Evolutionary conservation across 2,797 vertebrate genomes (phyloP), one percentile per base, ranked within the genome.

Genomic region (Danio aesculapii): DNA sequence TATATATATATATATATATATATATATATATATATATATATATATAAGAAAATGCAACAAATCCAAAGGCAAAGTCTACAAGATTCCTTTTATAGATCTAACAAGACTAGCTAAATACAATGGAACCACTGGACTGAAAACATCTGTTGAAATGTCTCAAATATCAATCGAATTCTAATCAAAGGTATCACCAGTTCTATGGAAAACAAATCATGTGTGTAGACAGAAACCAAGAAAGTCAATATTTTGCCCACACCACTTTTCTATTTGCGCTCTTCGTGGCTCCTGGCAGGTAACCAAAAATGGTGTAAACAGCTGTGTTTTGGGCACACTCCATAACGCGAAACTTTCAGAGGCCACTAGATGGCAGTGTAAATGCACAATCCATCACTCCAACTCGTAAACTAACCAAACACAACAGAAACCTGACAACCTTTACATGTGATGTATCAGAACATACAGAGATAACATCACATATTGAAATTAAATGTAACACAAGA

Each of bases 321-420:
- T 68, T 74, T 50, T 41, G 46, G 75, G n/a, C 44, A 77, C 50
- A 21, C 62, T 62, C 16, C 57, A 49, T 44, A 59, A 6, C 47
- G 19, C 21, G 5, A 58, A 47, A 53, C 61, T 52, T 10, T 17
- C 9, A 58, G 47, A 19, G 19, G 4, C 81, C 91, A 86, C 77
- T 84, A 90, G 89, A 82, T 0, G 85, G 87, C 83, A 5, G 69
- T 83, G 77, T 55, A 41, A 8, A 12, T 52, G 0, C 11, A 46
- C 30, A 53, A 55, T 55, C 16, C 58, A 11, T 47, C 39, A 12
- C 49, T 21, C 12, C 16, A 2, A 1, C 9, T 55, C 1, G 16
- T 47, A 5, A n/a, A 46, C 10, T 44, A 16, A 14, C 5, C 4
- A 44, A 44, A 53, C 59, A 52, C 12, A 8, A 19, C 46, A 41